These are phyloP conservation scores for Priocnemis perturbator DNA, from an alignment of 2,888 invertebrate species.

Conservation along the genomic window DNA sequence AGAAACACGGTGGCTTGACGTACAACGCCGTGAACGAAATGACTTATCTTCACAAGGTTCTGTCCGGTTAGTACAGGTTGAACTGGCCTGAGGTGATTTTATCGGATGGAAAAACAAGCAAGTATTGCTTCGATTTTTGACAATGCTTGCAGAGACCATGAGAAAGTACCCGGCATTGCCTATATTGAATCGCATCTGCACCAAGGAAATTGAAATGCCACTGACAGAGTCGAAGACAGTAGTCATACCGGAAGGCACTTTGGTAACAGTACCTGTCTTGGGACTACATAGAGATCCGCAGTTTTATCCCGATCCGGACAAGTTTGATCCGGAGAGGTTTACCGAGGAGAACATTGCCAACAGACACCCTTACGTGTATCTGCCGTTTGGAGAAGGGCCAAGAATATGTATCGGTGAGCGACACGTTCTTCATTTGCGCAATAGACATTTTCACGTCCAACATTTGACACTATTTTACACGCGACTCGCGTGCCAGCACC, in stretches of 20 bases:
- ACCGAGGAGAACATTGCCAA: slow-evolving; percentile 64
- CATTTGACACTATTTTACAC: not conserved
- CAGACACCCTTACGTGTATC: slow-evolving; percentile 61
- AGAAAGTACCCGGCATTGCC: slow-evolving; percentile 72
- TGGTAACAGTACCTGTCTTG: slow-evolving; percentile 70
- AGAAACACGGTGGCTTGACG: slow-evolving; percentile 67
- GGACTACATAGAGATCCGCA: slow-evolving; percentile 76
- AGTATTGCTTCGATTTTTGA: slow-evolving; percentile 2
- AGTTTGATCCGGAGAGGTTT: slow-evolving; percentile 78
- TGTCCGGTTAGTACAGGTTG: slow-evolving; percentile 65
- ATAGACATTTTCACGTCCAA: not conserved
- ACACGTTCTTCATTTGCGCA: not conserved
- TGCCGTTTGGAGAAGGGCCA: slow-evolving; percentile 69
- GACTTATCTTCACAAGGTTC: slow-evolving; percentile 75
- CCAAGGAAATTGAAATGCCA: slow-evolving; percentile 60
- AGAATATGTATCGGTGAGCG: slow-evolving; percentile 65
- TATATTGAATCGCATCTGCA: slow-evolving; percentile 69
- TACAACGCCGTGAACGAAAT: slow-evolving; percentile 75
- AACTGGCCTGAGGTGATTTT: not conserved
- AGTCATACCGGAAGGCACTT: slow-evolving; percentile 56
- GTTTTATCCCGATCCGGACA: slow-evolving; percentile 76
- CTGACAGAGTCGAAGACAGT: slow-evolving; percentile 44
- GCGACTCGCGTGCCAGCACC: not conserved
- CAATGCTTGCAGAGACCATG: slow-evolving; percentile 61
- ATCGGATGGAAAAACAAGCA: not conserved